These are phyloP conservation scores for Danaus chrysippus DNA, from an alignment of 2,888 invertebrate genomes.

Conservation along the genomic window DNA sequence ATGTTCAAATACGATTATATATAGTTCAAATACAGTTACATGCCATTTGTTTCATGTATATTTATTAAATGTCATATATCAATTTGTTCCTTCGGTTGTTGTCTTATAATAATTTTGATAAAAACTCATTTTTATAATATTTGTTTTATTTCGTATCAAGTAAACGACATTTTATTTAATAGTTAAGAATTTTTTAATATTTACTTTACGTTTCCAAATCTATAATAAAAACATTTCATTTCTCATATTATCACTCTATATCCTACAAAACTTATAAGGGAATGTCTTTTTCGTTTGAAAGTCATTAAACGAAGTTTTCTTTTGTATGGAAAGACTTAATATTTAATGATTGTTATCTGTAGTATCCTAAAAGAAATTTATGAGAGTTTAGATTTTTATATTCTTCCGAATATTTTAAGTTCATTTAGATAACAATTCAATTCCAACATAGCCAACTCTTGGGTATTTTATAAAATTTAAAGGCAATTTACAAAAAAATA, in stretches of 20 bases:
- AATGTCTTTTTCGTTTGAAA: no score
- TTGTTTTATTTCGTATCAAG: constrained; percentile 15
- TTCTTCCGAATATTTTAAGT: not conserved
- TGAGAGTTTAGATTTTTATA: no score
- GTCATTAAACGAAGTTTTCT: no score
- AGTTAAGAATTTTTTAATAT: not conserved
- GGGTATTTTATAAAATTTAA: no score
- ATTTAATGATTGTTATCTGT: no score
- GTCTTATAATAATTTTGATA: constrained; percentile 19
- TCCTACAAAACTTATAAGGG: no score
- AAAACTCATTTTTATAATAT: constrained; percentile 17
- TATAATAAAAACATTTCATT: not conserved
- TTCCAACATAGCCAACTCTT: not conserved
- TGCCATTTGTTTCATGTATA: constrained; percentile 24
- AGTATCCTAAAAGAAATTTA: no score
- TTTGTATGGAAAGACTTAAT: no score
- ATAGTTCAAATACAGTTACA: no score
- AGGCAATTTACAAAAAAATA: not conserved
- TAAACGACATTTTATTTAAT: constrained; percentile 13
- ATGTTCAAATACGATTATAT: constrained; percentile 31
- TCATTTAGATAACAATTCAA: not conserved
- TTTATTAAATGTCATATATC: constrained; percentile 7
- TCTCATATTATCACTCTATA: no score
- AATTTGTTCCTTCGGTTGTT: constrained; percentile 14
- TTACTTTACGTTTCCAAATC: not conserved